Conservation (phyloP, 2,113 vertebrate genomes). For the Podarcis muralis region DNA sequence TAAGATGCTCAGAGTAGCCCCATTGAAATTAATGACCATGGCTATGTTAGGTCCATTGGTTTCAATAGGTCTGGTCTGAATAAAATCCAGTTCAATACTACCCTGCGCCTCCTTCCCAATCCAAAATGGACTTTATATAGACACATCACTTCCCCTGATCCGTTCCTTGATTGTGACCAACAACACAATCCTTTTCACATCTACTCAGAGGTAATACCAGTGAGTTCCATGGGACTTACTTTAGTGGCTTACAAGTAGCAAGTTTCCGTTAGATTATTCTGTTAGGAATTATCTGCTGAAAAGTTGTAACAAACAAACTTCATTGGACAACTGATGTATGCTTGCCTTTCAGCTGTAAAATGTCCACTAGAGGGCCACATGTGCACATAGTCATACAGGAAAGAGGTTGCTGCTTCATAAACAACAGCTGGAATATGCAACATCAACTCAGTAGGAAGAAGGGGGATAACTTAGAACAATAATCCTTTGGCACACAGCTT, state of each 20-base stretch:
- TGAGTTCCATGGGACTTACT: neutral
- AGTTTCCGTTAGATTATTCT: neutral
- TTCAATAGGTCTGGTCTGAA: too few relatives aligned
- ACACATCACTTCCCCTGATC: neutral
- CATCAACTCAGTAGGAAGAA: slow-evolving; percentile 87
- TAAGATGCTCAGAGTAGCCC: too few relatives aligned
- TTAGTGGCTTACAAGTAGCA: neutral
- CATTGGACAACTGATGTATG: neutral
- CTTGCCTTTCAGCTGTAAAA: neutral
- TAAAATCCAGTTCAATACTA: too few relatives aligned
- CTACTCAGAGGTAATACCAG: neutral
- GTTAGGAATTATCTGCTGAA: too few relatives aligned
- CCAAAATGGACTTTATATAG: neutral
- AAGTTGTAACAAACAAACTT: neutral
- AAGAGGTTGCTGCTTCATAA: slow-evolving; percentile 82
- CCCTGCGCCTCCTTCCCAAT: neutral
- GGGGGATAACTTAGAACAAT: slow-evolving; percentile 77
- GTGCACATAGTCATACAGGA: neutral
- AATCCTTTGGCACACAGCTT: slow-evolving; percentile 97
- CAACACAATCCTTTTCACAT: neutral
- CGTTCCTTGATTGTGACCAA: neutral
- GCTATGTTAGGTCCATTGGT: too few relatives aligned
- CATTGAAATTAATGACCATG: too few relatives aligned
- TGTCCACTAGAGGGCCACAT: slow-evolving; percentile 64
- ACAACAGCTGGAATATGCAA: slow-evolving; percentile 92